A percentile compares a stretch with the other conserved stretches of the same genome.
phyloP scores from a whole-genome alignment of 2,797 vertebrate genomes.

The Chromobotia macracanthus region DNA sequence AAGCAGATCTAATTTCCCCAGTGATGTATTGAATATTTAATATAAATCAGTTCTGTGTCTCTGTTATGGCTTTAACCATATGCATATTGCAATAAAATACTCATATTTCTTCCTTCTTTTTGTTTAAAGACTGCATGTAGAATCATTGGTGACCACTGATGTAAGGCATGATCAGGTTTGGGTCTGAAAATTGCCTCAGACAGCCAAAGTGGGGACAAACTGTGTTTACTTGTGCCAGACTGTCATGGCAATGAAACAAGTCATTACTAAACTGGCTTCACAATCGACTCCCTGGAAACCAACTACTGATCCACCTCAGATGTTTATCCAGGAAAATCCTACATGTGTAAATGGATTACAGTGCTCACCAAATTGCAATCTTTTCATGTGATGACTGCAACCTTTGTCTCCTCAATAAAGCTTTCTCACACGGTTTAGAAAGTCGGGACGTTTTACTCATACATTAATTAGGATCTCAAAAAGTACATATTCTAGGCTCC shows the following conservation, averaged over 20 bases:
- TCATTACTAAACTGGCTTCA: conserved; percentile 51
- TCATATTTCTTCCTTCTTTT: neutral
- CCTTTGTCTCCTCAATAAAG: conserved; percentile 16
- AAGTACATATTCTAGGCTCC: no score
- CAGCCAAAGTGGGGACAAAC: conserved; percentile 41
- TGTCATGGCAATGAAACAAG: conserved; percentile 42
- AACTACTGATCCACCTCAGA: conserved; percentile 47
- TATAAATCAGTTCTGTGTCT: conserved; percentile 2
- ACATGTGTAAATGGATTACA: conserved; percentile 48
- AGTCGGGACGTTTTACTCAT: neutral
- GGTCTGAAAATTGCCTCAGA: conserved; percentile 2
- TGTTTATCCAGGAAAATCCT: conserved; percentile 46
- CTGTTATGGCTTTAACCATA: neutral
- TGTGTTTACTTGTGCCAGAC: conserved; percentile 42
- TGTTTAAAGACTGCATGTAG: neutral
- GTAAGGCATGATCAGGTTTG: conserved; percentile 19
- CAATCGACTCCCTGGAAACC: conserved; percentile 26
- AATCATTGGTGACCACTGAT: neutral
- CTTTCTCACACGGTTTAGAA: conserved; percentile 1
- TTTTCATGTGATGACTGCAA: conserved; percentile 29
- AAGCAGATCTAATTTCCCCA: neutral
- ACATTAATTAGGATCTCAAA: neutral
- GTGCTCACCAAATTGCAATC: conserved; percentile 41
- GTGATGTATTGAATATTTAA: neutral
- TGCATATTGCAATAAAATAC: neutral